phyloP scores from a whole-genome alignment of 2,113 vertebrate genomes.

The Serinus canaria region DNA sequence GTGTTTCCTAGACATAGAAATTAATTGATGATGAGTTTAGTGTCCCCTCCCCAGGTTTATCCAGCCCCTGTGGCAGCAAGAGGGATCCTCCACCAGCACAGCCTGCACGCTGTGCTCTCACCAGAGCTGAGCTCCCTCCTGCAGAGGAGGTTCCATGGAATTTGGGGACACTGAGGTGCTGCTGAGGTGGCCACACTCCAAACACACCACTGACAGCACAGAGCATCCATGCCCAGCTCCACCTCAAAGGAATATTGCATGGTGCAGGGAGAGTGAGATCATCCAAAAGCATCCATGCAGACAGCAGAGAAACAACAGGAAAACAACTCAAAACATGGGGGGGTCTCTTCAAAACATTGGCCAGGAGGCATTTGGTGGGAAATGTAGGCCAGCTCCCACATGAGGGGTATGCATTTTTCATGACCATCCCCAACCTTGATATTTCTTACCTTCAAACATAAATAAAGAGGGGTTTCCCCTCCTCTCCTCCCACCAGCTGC shows the following conservation, averaged over 20 bases:
- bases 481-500: not conserved
- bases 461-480: not conserved
- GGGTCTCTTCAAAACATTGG: not conserved
- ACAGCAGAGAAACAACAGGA: not conserved
- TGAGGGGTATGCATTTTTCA: slow-evolving; percentile 12
- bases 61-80: not conserved
- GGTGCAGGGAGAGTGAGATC: not conserved
- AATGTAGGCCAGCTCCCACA: not conserved
- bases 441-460: not conserved
- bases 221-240: not conserved
- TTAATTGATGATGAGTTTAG: not conserved
- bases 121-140: not conserved
- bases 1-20: not conserved
- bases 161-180: not conserved
- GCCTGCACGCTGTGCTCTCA: fast-evolving
- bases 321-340: not conserved
- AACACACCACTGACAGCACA: not conserved
- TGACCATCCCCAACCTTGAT: not conserved
- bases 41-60: not conserved
- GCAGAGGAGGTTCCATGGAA: not conserved
- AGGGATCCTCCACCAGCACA: not conserved
- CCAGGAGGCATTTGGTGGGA: slow-evolving; percentile 5
- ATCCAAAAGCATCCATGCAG: not conserved
- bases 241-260: not conserved
- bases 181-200: not conserved